Evolutionary conservation across 2,888 invertebrate genomes (phyloP).

Genomic region (Drepanosiphum platanoidis): DNA sequence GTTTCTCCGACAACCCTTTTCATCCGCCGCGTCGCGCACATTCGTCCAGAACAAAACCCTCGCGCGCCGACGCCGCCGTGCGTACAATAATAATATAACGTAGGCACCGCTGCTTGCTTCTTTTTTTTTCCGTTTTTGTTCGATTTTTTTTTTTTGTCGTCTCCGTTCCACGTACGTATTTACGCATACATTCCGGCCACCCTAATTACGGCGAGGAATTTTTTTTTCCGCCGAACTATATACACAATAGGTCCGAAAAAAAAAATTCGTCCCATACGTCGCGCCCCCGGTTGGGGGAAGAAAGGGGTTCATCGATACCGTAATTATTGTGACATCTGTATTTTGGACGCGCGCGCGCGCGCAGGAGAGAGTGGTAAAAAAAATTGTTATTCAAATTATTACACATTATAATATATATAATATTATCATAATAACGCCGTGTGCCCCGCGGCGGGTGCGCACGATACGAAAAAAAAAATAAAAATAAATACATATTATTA

Average conservation of each 20-base stretch:
- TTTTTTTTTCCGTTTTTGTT: slow-evolving; percentile 17
- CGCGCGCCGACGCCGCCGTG: background rate
- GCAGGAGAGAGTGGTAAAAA: background rate
- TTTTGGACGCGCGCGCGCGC: slow-evolving; percentile 16
- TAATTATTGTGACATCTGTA: slow-evolving; percentile 60
- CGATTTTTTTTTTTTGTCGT: background rate
- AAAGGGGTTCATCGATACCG: slow-evolving; percentile 39
- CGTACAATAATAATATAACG: background rate
- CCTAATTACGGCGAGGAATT: slow-evolving; percentile 38
- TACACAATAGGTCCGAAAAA: slow-evolving; percentile 5
- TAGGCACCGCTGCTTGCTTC: background rate
- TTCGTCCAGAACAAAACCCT: slow-evolving; percentile 26
- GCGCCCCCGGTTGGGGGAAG: slow-evolving; percentile 3
- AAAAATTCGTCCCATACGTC: background rate
- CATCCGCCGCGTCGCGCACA: background rate
- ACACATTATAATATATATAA: background rate
- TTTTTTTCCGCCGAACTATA: background rate
- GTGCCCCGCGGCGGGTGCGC: background rate
- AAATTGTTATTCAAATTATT: slow-evolving; percentile 46
- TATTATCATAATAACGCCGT: background rate
- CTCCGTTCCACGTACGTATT: background rate
- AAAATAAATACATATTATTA: background rate
- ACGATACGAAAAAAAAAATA: background rate
- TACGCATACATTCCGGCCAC: background rate
- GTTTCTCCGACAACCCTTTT: slow-evolving; percentile 58